Evolutionary conservation across 2,113 vertebrate species (phyloP).

Genomic region (Heterochromis multidens): DNA sequence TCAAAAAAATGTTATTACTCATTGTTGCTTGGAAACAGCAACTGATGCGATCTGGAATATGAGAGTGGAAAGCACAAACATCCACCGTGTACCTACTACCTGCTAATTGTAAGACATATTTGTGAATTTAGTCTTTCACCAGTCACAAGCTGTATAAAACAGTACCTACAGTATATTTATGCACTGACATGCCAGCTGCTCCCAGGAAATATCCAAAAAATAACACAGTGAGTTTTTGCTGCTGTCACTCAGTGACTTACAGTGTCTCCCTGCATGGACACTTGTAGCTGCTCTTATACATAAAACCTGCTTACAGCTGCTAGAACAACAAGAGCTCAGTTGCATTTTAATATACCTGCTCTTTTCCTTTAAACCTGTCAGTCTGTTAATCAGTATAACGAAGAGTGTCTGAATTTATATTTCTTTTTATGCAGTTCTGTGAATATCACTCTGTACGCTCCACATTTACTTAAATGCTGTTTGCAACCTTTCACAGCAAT

Average conservation of each 20-base stretch:
- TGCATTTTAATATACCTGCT: background rate
- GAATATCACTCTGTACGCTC: fast-evolving
- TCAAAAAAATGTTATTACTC: background rate
- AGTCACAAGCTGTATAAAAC: background rate
- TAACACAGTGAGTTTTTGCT: background rate
- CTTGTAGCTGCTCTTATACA: background rate
- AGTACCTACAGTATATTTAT: no score
- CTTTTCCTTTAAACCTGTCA: no score
- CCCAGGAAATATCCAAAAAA: background rate
- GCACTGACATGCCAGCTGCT: background rate
- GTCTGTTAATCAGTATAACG: background rate
- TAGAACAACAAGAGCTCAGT: no score
- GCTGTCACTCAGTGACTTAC: background rate
- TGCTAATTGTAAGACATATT: background rate
- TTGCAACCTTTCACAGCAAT: background rate
- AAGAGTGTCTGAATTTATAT: background rate
- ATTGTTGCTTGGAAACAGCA: background rate
- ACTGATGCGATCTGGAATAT: background rate
- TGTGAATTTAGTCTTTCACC: background rate
- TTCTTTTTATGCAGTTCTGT: background rate
- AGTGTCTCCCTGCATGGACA: background rate
- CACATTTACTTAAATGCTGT: fast-evolving
- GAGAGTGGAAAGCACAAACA: background rate
- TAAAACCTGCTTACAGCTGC: background rate
- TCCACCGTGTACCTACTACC: background rate